These are phyloP conservation scores for Oceanites oceanicus DNA, from an alignment of 2,113 vertebrate species.

Conservation along the genomic window DNA sequence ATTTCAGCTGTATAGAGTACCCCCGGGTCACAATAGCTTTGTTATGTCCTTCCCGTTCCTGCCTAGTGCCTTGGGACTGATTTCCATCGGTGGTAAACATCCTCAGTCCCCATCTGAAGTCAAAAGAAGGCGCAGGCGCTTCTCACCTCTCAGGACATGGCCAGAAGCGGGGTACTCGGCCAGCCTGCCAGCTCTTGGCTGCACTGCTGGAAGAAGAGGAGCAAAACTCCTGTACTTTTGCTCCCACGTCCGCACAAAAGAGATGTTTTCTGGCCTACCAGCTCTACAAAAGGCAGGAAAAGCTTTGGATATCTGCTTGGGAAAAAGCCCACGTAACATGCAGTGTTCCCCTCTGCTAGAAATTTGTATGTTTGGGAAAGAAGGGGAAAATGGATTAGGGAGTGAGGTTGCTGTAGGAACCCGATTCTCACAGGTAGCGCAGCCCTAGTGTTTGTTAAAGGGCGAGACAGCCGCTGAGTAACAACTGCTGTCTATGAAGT, in stretches of 20 bases:
- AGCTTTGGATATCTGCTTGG: background rate
- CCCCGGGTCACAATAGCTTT: background rate
- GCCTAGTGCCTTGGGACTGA: constrained; percentile 57
- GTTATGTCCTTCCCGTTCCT: background rate
- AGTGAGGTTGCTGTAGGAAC: background rate
- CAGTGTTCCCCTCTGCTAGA: background rate
- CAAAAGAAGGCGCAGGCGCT: background rate
- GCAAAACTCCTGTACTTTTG: background rate
- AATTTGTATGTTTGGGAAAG: background rate
- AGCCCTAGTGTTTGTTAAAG: background rate
- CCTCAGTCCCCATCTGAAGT: constrained; percentile 18
- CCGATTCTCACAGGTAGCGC: background rate
- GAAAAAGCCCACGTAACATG: background rate
- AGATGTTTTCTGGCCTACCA: background rate
- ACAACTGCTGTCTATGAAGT: background rate
- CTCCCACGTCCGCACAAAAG: background rate
- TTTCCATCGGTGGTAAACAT: background rate
- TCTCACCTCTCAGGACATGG: constrained; percentile 1
- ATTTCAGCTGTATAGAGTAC: background rate
- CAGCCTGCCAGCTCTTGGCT: background rate
- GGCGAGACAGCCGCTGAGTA: background rate
- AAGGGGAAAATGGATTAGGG: background rate
- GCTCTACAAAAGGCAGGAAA: background rate
- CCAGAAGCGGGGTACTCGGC: background rate
- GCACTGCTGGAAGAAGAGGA: background rate